Evolutionary conservation across 2,113 vertebrate species (phyloP).

Genomic region (Colius striatus): DNA sequence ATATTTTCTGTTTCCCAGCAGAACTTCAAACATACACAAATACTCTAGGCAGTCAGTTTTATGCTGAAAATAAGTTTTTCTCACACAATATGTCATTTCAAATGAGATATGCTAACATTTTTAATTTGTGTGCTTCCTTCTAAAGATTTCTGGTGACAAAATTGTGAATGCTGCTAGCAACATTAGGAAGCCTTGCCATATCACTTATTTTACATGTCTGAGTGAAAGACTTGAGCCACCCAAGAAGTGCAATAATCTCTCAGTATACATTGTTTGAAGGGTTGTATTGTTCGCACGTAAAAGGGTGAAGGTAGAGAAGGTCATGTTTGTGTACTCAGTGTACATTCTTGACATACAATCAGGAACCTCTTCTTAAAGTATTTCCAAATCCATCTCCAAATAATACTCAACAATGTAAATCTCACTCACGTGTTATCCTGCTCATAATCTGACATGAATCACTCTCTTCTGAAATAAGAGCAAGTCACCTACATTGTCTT

Average conservation of each 20-base stretch:
- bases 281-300: background rate
- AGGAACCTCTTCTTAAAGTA: slow-evolving; percentile 21
- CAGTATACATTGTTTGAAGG: background rate
- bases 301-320: background rate
- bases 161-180: background rate
- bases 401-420: slow-evolving; percentile 8
- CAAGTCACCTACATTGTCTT: background rate
- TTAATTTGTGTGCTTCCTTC: slow-evolving; percentile 29
- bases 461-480: background rate
- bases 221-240: slow-evolving; percentile 19
- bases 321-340: background rate
- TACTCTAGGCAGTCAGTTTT: background rate
- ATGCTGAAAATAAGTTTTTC: slow-evolving; percentile 5
- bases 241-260: background rate
- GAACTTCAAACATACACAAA: slow-evolving; percentile 29
- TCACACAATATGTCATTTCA: background rate
- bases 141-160: slow-evolving; percentile 51
- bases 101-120: slow-evolving; percentile 20
- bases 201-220: background rate
- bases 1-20: slow-evolving; percentile 51
- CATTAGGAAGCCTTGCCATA: slow-evolving; percentile 5
- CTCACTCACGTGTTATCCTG: accelerated
- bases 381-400: slow-evolving; percentile 11
- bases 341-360: background rate
- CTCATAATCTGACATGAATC: background rate